phyloP scores from a whole-genome alignment of 2,888 invertebrate genomes.

The Panzeria rudis region DNA sequence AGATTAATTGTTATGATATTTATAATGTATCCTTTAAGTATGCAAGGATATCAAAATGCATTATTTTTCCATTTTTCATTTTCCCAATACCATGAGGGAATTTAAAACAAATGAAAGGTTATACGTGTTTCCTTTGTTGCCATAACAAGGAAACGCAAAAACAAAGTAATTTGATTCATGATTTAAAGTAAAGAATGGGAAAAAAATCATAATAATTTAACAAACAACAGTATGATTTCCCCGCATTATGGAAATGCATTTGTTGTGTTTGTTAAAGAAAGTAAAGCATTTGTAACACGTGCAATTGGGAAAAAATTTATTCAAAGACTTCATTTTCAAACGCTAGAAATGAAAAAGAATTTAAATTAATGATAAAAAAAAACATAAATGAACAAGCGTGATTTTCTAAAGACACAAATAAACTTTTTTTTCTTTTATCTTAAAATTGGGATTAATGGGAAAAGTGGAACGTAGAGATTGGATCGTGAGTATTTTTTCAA shows the following conservation, averaged over 20 bases:
- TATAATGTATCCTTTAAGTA: background rate
- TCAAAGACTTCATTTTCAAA: background rate
- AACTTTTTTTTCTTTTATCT: background rate
- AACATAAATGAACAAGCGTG: background rate
- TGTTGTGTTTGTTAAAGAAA: background rate
- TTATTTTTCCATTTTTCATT: constrained; percentile 56
- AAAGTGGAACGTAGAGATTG: background rate
- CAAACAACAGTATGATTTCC: constrained; percentile 14
- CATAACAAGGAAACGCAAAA: constrained; percentile 11
- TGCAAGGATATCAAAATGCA: constrained; percentile 57
- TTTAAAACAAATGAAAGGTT: constrained; percentile 63
- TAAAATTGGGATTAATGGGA: background rate
- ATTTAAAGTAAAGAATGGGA: constrained; percentile 2
- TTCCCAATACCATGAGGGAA: constrained; percentile 49
- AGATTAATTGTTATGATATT: constrained; percentile 25
- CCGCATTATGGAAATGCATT: background rate
- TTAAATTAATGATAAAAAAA: background rate
- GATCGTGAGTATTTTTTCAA: too few species aligned
- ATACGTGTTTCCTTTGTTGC: constrained; percentile 55
- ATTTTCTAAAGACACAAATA: background rate
- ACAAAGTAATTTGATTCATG: constrained; percentile 53
- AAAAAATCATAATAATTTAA: constrained; percentile 5
- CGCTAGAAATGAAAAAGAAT: background rate
- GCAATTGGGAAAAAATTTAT: too few species aligned
- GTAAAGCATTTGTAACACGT: background rate